Conservation (phyloP, 2,888 invertebrate genomes). For the Euspilapteryx auroguttella region DNA sequence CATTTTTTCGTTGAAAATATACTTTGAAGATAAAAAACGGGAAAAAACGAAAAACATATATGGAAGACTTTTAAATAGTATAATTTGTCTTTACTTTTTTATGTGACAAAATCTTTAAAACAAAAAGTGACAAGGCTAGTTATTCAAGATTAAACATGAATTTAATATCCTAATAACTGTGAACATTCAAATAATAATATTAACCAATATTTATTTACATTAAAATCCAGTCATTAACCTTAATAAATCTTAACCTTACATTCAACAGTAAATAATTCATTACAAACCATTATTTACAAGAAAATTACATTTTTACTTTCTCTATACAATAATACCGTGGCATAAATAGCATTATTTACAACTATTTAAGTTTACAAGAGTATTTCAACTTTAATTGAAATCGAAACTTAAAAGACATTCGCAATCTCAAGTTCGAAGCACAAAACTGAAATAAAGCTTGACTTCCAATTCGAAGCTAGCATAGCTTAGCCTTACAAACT, state of each 20-base stretch:
- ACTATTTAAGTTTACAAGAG: slow-evolving; percentile 17
- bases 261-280: slow-evolving; percentile 2
- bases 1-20: no score
- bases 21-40: no score
- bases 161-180: not conserved
- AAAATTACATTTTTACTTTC: slow-evolving; percentile 1
- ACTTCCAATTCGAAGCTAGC: no score
- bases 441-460: not conserved
- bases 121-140: not conserved
- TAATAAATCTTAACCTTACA: not conserved
- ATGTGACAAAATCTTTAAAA: no score
- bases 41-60: no score
- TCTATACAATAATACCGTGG: not conserved
- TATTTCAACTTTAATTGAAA: slow-evolving; percentile 18
- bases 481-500: not conserved
- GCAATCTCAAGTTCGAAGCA: not conserved
- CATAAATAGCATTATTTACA: slow-evolving; percentile 44
- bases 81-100: no score
- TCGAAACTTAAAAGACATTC: no score
- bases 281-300: slow-evolving; percentile 2
- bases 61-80: no score
- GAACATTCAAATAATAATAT: not conserved
- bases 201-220: slow-evolving; percentile 12
- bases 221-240: slow-evolving; percentile 4
- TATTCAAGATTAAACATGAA: not conserved